A percentile compares a stretch with the other conserved stretches of the same genome.
Evolutionary conservation across 1,140 invertebrate genomes (phyloP).

Genomic region (Drosophila kohkoa): DNA sequence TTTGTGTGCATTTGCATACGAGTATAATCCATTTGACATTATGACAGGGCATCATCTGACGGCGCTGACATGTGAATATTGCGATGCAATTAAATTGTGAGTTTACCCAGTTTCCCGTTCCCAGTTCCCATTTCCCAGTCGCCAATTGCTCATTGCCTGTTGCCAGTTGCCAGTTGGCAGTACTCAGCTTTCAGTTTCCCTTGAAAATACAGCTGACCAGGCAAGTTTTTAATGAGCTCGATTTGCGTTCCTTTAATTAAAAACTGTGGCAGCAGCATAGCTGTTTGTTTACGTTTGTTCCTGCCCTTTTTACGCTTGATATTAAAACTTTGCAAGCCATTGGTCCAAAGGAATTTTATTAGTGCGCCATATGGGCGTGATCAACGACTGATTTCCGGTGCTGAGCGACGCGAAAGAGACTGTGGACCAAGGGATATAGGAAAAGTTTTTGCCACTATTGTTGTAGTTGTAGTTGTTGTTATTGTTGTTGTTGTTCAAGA

Average conservation of each 20-base stretch:
- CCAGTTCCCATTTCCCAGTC: background rate
- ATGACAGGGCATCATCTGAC: conserved; percentile 58
- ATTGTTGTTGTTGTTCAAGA: conserved; percentile 36
- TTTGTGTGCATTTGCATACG: conserved; percentile 29
- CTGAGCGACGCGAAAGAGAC: too few species aligned
- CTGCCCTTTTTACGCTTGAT: conserved; percentile 40
- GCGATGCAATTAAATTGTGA: conserved; percentile 54
- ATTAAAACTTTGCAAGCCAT: conserved; percentile 47
- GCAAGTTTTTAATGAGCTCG: conserved; percentile 73
- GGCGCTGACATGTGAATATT: conserved; percentile 45
- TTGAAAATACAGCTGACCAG: conserved; percentile 41
- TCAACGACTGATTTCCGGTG: conserved; percentile 24
- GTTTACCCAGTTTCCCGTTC: conserved; percentile 20
- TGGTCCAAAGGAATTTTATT: conserved; percentile 47
- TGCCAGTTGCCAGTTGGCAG: conserved; percentile 12
- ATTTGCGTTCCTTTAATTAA: conserved; percentile 72
- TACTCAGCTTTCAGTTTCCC: conserved; percentile 16
- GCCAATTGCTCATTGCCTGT: conserved; percentile 1
- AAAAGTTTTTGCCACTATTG: conserved; percentile 43
- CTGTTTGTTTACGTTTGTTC: conserved; percentile 49
- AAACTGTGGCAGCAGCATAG: conserved; percentile 43
- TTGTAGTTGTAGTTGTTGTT: conserved; percentile 35
- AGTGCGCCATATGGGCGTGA: conserved; percentile 51
- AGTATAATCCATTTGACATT: conserved; percentile 72
- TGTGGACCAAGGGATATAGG: conserved; percentile 24